Evolutionary conservation across 2,888 invertebrate species (phyloP), one percentile per base, ranked within the genome.

Genomic region (Apotomis betuletana): DNA sequence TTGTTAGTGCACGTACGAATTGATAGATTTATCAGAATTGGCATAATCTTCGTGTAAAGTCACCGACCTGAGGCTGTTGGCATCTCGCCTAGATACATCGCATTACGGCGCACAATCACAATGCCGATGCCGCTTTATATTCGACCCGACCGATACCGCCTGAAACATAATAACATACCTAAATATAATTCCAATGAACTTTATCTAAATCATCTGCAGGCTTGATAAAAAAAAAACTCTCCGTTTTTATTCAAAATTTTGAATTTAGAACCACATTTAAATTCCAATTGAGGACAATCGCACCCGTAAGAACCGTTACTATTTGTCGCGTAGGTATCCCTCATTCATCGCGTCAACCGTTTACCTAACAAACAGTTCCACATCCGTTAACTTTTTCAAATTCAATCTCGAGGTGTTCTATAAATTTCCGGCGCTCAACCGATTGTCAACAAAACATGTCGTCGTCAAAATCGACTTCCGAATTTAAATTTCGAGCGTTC

Each of bases 391-490:
- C 63, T 83, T 87, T 87, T 86, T 85, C 77, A 81, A 82, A 85
- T 84, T 88, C 81, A 81, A 79, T 79, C 78, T 77, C 79, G 82
- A 83, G 79, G 83, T 84, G 82, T 81, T 84, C 83, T 83, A 83
- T 83, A 82, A 83, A 83, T 87, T 86, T 87, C 85, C 87, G 86
- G 77, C 81, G 77, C 77, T 82, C 81, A 81, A 81, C 84, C 81
- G 83, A 88, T 89, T 86, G 87, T 90, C 89, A 90, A 90, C 89
- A 90, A 73, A 89, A 87, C 84, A 85, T 84, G 85, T 82, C 85
- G 84, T 79, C 83, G 83, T 82, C 85, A 83, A 83, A 89, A 87
- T 88, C 86, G 84, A 87, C 89, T 88, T 87, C 81, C 81, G 83
- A 87, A 88, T 85, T 86, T 61, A 51, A 61, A 61, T 67, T 83